phyloP scores from a whole-genome alignment of 2,113 vertebrate species.

The Heptranchias perlo region DNA sequence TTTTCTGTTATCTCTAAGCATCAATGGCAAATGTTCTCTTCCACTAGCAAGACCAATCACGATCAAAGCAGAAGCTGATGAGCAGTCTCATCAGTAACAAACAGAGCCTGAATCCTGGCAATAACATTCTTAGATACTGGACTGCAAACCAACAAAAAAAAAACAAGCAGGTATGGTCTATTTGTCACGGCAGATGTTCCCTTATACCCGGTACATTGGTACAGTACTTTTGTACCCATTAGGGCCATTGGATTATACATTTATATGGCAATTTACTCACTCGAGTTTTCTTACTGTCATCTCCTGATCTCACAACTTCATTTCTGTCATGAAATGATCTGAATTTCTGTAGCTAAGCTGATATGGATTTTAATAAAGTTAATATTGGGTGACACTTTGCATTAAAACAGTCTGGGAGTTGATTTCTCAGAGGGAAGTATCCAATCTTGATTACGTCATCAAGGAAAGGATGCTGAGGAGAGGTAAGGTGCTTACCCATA shows the following conservation, averaged over 20 bases:
- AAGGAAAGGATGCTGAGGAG: not conserved
- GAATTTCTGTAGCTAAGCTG: not conserved
- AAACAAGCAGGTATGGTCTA: not conserved
- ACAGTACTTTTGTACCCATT: not conserved
- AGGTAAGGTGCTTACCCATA: not conserved
- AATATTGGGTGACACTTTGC: not conserved
- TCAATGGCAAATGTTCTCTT: not conserved
- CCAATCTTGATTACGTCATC: not conserved
- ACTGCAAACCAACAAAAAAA: not conserved
- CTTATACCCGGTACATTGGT: not conserved
- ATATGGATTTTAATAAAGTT: not conserved
- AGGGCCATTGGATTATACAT: not conserved
- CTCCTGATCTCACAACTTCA: no score
- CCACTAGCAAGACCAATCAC: not conserved
- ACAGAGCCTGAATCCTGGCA: not conserved
- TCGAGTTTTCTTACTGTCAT: not conserved
- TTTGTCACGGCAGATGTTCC: not conserved
- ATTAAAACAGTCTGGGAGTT: no score
- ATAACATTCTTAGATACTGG: not conserved
- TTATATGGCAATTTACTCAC: not conserved
- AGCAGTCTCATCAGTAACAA: not conserved
- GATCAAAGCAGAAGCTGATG: not conserved
- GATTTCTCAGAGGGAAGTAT: not conserved
- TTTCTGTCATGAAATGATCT: not conserved
- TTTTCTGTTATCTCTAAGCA: not conserved